Base-by-base conservation (phyloP, 2,113 vertebrate genomes). In the Apodemus sylvaticus region DNA sequence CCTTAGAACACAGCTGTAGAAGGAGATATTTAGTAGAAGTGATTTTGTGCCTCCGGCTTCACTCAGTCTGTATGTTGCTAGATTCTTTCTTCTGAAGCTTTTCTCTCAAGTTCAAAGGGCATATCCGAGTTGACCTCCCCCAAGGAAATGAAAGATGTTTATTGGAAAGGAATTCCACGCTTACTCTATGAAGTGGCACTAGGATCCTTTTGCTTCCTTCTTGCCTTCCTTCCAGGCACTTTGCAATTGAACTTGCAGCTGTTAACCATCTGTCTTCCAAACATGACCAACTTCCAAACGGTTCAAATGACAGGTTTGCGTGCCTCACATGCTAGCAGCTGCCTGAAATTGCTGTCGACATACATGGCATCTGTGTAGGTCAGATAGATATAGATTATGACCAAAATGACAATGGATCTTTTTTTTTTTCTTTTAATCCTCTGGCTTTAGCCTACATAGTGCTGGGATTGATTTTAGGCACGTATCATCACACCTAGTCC, bases 221-320 rank as follows among this genome's bases (percentile, higher is more conserved):
- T 95, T 92, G 91, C 74, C 79, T 96, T 96, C 91, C 89, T 94
- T 70, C 74, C 74, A 73, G 82, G 94, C 62, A 66, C 87, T 96
- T 96, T 51, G 83, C 95, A 92, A 93, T 90, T 95, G 89, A 96
- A 97, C 70, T 96, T 88, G 96, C 97, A 97, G 95, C 96, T 98
- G 96, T 94, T 95, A 64, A 94, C 94, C 97, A 96, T 96, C 94
- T 97, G 96, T 97, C 97, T 95, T 91, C 68, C 79, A 74, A 89
- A 93, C 31, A 82, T 90, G 86, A 86, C 51, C 90, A 93, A 31
- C 95, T 95, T 95, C 85, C 93, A 71, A 95, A 86, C 78, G 91
- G 95, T 95, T 97, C 89, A 86, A 39, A 85, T 94, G 95, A 96
- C 96, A 66, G 74, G 94, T 89, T 79, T 93, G 83, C 89, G 70